These are phyloP conservation scores for Idaea straminata DNA, from an alignment of 2,888 invertebrate species.

Conservation along the genomic window DNA sequence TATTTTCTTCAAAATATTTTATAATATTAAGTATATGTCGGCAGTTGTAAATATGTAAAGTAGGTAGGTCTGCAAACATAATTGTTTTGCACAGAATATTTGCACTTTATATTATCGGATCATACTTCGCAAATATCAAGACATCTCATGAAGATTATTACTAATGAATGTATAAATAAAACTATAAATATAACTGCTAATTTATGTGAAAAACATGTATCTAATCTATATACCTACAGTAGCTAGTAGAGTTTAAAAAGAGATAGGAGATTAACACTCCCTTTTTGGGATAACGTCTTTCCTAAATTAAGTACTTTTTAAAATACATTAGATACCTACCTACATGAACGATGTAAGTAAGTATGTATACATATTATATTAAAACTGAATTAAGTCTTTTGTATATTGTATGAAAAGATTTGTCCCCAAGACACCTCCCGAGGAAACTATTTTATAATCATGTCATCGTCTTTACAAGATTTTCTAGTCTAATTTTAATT, in stretches of 20 bases:
- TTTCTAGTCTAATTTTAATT: not conserved
- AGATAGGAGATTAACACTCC: no score
- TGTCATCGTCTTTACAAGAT: not conserved
- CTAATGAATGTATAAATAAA: not conserved
- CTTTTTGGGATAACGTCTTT: no score
- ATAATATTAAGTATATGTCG: no score
- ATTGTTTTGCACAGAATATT: not conserved
- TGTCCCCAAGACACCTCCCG: not conserved
- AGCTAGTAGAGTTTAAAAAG: not conserved
- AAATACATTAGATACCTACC: no score
- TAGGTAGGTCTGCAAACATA: not conserved
- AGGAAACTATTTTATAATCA: not conserved
- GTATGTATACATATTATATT: not conserved
- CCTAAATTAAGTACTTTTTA: no score
- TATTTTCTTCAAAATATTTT: no score
- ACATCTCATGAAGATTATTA: not conserved
- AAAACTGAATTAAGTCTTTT: not conserved
- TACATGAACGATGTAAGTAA: no score
- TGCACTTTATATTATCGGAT: not conserved
- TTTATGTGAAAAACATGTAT: not conserved
- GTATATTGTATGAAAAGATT: not conserved
- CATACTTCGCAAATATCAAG: not conserved
- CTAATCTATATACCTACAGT: not conserved
- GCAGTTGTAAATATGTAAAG: not conserved
- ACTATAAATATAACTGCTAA: not conserved